These are phyloP conservation scores for Ecliptopera silaceata DNA, from an alignment of 2,888 invertebrate species.

Conservation along the genomic window DNA sequence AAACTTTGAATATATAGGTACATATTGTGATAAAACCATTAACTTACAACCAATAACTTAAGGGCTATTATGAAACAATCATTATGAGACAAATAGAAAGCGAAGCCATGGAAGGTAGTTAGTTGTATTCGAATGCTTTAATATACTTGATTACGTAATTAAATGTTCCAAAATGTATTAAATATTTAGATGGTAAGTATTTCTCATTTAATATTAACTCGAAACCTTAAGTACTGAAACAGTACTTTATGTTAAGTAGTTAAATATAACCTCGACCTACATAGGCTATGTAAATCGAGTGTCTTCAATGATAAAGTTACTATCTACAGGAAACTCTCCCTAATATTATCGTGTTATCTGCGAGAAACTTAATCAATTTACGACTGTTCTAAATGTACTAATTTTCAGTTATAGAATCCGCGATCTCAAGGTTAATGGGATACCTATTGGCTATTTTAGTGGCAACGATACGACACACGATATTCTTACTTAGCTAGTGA, in stretches of 20 bases:
- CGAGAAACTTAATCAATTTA: constrained; percentile 31
- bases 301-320: constrained; percentile 15
- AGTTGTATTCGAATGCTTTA: no score
- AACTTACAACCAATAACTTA: no score
- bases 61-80: no score
- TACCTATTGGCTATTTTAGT: no score
- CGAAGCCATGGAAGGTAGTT: no score
- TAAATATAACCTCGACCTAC: not conserved
- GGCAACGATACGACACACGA: no score
- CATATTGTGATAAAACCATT: no score
- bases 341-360: constrained; percentile 15
- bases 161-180: no score
- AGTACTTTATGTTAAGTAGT: not conserved
- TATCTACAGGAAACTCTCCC: constrained; percentile 13
- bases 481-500: no score
- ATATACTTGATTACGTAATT: no score
- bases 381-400: constrained; percentile 22
- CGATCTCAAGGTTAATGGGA: constrained; percentile 39
- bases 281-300: constrained; percentile 4
- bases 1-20: no score
- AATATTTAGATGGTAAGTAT: not conserved
- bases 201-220: not conserved
- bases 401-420: constrained; percentile 30
- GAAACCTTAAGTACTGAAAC: not conserved
- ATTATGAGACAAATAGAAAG: no score